Evolutionary conservation across 2,888 invertebrate genomes (phyloP), one percentile per base, ranked within the genome.

Genomic region (Atherix ibis): DNA sequence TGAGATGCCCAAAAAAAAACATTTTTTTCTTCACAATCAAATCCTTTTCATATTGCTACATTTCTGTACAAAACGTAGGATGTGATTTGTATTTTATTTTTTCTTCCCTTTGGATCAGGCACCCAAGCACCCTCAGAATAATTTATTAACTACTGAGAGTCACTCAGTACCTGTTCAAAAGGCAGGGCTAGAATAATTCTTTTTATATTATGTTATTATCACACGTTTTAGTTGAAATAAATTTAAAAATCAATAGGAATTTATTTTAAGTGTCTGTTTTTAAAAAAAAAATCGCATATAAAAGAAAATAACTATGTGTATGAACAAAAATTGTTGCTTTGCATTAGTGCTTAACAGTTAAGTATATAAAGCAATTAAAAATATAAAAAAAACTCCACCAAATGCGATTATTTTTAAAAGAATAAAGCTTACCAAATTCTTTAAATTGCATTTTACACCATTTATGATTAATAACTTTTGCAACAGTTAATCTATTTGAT

Each of bases 141-240:
- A 49, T 44, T 51, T 50, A 48, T 45, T 26, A 27, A 45, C 58
- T 43, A 66, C 73, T 80, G 79, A 80, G 79, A 80, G 80, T 80
- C 79, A 80, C 79, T 77, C 73, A 79, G 80, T 80, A 80, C 80
- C 80, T 80, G 80, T 72, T 64, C 66, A 62, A 63, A 63, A 49
- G 55, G 47, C 49, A 42, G 36, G 39, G 36, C 36, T 4, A 35
- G 31, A 18, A 12, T 14, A 18, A 14, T 34, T 44, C 10, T 22
- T n/a, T n/a, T n/a, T n/a, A n/a, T n/a, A n/a, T n/a, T n/a, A n/a
- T n/a, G n/a, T n/a, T n/a, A n/a, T n/a, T n/a, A n/a, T n/a, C n/a
- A n/a, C n/a, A n/a, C n/a, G n/a, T n/a, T n/a, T n/a, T n/a, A n/a
- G n/a, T n/a, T n/a, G n/a, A n/a, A n/a, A n/a, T n/a, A n/a, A n/a